Conservation (phyloP, 2,797 vertebrate genomes). For the Amphiprion clarkii region DNA sequence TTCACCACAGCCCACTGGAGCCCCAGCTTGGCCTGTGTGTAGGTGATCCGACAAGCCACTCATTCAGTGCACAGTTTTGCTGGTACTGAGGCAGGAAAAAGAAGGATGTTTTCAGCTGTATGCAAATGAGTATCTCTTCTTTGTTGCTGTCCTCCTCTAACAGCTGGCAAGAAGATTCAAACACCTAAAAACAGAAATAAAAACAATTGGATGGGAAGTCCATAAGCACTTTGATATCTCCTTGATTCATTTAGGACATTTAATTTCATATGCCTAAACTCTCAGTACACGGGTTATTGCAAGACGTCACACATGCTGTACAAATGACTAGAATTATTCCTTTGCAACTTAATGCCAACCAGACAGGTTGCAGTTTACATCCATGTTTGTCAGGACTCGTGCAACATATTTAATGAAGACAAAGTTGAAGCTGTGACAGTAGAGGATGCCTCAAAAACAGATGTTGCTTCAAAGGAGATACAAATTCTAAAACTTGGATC, state of each 20-base stretch:
- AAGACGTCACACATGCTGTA: slow-evolving; percentile 24
- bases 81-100: slow-evolving; percentile 86
- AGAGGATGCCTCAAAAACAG: no score
- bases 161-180: slow-evolving; percentile 76
- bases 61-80: slow-evolving; percentile 85
- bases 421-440: no score
- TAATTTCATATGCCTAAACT: slow-evolving; percentile 14
- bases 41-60: slow-evolving; percentile 92
- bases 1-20: slow-evolving; percentile 89
- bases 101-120: slow-evolving; percentile 47
- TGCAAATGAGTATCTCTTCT: slow-evolving; percentile 31
- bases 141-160: slow-evolving; percentile 31
- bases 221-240: slow-evolving; percentile 22
- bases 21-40: slow-evolving; percentile 89
- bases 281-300: slow-evolving; percentile 7
- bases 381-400: no score
- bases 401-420: no score
- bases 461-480: no score
- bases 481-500: no score
- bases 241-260: slow-evolving; percentile 26
- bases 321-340: neutral
- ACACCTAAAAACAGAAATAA: slow-evolving; percentile 79
- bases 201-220: slow-evolving; percentile 24
- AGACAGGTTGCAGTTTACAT: no score
- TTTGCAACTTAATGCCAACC: no score